Evolutionary conservation across 1,140 invertebrate genomes (phyloP).

Genomic region (Caenorhabditis tropicalis): DNA sequence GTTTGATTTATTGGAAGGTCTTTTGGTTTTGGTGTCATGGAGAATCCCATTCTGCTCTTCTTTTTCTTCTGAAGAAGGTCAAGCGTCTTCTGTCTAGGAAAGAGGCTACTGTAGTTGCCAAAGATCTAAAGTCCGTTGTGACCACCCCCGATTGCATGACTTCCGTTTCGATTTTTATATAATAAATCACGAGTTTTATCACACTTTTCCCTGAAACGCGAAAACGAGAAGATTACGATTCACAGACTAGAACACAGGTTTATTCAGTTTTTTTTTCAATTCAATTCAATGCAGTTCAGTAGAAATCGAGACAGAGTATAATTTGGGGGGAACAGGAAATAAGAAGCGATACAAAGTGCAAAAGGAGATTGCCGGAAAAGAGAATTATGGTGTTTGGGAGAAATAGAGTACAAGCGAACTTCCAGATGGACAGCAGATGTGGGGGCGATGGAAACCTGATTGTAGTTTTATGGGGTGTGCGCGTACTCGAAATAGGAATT

Average conservation of each 20-base stretch:
- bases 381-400: not conserved
- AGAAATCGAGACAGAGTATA: not conserved
- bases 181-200: not conserved
- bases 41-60: too few species aligned
- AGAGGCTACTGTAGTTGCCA: too few species aligned
- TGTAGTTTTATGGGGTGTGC: constrained; percentile 11
- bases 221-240: constrained; percentile 7
- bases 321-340: not conserved
- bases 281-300: not conserved
- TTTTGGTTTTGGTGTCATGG: not conserved
- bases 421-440: constrained; percentile 37
- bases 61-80: too few species aligned
- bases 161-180: not conserved
- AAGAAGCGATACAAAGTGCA: constrained; percentile 20
- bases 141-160: not conserved
- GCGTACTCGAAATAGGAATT: not conserved
- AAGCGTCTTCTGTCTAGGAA: too few species aligned
- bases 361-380: not conserved
- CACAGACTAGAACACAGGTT: too few species aligned
- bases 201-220: not conserved
- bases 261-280: not conserved
- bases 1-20: not conserved
- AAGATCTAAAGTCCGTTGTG: not conserved
- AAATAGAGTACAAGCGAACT: constrained; percentile 33
- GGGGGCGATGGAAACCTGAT: constrained; percentile 11